A percentile compares a stretch with the other conserved stretches of the same genome.
Conservation (phyloP, 1,140 invertebrate genomes). For the Zaprionus vittiger region DNA sequence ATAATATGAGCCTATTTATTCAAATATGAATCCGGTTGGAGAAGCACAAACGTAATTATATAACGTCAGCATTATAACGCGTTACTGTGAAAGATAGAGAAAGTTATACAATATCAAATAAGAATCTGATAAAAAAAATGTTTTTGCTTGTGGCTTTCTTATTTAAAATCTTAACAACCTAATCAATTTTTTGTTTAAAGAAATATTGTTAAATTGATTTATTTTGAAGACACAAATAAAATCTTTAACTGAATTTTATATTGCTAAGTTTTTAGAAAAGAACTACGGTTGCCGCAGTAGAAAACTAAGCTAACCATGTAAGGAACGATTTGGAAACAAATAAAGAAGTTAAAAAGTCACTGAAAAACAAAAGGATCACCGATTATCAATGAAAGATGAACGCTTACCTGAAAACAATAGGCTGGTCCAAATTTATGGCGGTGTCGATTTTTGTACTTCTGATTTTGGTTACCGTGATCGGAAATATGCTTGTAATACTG, state of each 20-base stretch:
- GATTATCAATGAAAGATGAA: slow-evolving; percentile 45
- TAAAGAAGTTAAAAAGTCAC: slow-evolving; percentile 15
- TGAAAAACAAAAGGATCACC: not conserved
- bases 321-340: not conserved
- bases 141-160: too few relatives aligned
- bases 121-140: too few relatives aligned
- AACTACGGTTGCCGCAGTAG: not conserved
- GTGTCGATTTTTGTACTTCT: slow-evolving; percentile 85
- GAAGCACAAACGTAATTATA: too few relatives aligned
- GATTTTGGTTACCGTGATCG: slow-evolving; percentile 89
- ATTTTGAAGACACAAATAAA: not conserved
- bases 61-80: too few relatives aligned
- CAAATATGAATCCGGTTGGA: too few relatives aligned
- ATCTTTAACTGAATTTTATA: not conserved
- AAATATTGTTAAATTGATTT: not conserved
- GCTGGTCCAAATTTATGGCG: slow-evolving; percentile 71
- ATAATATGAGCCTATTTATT: too few relatives aligned
- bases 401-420: slow-evolving; percentile 62
- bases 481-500: slow-evolving; percentile 95
- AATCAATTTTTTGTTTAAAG: too few relatives aligned
- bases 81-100: too few relatives aligned
- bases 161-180: too few relatives aligned
- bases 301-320: not conserved
- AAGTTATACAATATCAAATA: too few relatives aligned
- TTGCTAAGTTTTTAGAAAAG: too few relatives aligned